phyloP scores from a whole-genome alignment of 2,888 invertebrate species.

The Troides aeacus region DNA sequence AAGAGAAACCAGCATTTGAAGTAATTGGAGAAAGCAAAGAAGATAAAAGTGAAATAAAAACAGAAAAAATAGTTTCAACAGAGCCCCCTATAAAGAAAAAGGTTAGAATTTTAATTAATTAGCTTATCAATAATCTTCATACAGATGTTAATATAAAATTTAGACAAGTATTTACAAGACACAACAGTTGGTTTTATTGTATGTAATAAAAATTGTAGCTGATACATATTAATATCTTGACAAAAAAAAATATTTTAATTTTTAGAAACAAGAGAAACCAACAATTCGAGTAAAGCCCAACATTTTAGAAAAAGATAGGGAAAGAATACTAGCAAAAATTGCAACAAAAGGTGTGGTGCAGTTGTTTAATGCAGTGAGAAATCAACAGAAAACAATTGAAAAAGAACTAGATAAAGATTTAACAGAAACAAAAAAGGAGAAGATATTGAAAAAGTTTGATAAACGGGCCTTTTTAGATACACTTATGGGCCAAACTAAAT shows the following conservation, averaged over 20 bases:
- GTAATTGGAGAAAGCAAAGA: conserved; percentile 80
- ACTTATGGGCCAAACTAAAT: conserved; percentile 85
- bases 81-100: conserved; percentile 64
- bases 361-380: conserved; percentile 93
- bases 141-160: too few species aligned
- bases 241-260: conserved; percentile 34
- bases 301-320: conserved; percentile 86
- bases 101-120: conserved; percentile 40
- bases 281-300: conserved; percentile 87
- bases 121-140: too few species aligned
- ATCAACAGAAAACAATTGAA: conserved; percentile 89
- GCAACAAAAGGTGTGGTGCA: conserved; percentile 96
- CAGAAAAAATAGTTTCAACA: conserved; percentile 40
- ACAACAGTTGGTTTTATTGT: too few species aligned
- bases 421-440: conserved; percentile 88
- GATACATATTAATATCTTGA: neutral
- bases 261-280: conserved; percentile 82
- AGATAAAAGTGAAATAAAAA: conserved; percentile 56
- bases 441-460: conserved; percentile 86
- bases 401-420: conserved; percentile 86
- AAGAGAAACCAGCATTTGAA: conserved; percentile 82
- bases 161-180: too few species aligned
- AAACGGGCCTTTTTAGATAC: conserved; percentile 89
- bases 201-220: too few species aligned
- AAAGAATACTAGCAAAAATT: conserved; percentile 88